Evolutionary conservation across 2,888 invertebrate species (phyloP).

Genomic region (Patella ulyssiponensis): DNA sequence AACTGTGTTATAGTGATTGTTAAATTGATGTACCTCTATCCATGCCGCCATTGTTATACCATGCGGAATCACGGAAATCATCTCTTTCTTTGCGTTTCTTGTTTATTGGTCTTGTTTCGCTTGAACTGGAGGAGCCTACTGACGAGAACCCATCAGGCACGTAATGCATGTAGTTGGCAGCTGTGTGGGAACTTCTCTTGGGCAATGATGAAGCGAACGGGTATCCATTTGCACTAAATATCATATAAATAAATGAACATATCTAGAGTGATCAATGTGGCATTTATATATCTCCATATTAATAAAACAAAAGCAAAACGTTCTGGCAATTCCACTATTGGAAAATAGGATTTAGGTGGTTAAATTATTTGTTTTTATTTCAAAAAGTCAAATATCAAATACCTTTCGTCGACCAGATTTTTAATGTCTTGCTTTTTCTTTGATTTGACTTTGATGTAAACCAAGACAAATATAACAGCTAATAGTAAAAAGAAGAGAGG

Average conservation of each 20-base stretch:
- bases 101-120: neutral
- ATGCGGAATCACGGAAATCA: neutral
- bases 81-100: neutral
- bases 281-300: no score
- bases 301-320: no score
- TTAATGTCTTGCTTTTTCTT: no score
- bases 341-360: no score
- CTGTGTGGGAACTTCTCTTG: neutral
- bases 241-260: neutral
- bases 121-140: neutral
- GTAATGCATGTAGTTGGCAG: neutral
- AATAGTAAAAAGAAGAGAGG: constrained; percentile 16
- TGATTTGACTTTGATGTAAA: no score
- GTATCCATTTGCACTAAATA: neutral
- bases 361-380: no score
- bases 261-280: no score
- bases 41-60: neutral
- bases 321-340: no score
- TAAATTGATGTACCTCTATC: no score
- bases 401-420: no score
- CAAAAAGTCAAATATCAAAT: no score
- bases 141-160: neutral
- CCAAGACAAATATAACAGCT: neutral
- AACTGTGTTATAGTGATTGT: no score
- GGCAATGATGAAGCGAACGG: neutral